A percentile compares a stretch with the other conserved stretches of the same genome.
phyloP scores from a whole-genome alignment of 2,797 vertebrate species.

The Rhyacichthys aspro region DNA sequence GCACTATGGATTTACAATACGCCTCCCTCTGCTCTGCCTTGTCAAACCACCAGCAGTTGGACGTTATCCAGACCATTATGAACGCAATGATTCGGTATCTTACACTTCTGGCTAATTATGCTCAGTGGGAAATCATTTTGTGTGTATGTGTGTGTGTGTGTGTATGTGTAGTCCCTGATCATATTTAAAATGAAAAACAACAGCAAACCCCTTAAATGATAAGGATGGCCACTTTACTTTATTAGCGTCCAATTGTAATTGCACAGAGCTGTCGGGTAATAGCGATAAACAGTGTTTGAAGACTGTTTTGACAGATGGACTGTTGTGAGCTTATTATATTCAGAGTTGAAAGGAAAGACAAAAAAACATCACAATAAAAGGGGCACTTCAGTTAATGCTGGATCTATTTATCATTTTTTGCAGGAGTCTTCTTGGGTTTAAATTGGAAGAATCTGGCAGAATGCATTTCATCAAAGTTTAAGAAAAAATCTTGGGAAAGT shows the following conservation, averaged over 20 bases:
- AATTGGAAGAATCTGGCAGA: conserved; percentile 11
- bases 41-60: conserved; percentile 34
- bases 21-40: conserved; percentile 23
- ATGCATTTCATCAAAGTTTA: conserved; percentile 16
- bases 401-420: background rate
- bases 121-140: conserved; percentile 55
- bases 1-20: conserved; percentile 32
- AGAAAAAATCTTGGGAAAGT: conserved; percentile 36
- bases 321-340: conserved; percentile 1
- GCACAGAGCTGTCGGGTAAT: background rate
- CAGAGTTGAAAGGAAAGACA: conserved; percentile 4
- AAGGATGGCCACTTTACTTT: conserved; percentile 11
- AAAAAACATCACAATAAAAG: background rate
- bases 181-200: conserved; percentile 15
- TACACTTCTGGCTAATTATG: conserved; percentile 56
- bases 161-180: conserved; percentile 14
- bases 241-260: conserved; percentile 14
- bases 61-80: conserved; percentile 41
- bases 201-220: conserved; percentile 26
- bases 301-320: conserved; percentile 9
- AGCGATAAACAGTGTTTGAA: conserved; percentile 5
- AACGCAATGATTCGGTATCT: conserved; percentile 44
- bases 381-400: conserved; percentile 8
- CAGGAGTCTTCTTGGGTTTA: conserved; percentile 3
- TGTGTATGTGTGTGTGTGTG: conserved; percentile 5